phyloP scores from a whole-genome alignment of 2,888 invertebrate genomes.

The Folsomia candida region DNA sequence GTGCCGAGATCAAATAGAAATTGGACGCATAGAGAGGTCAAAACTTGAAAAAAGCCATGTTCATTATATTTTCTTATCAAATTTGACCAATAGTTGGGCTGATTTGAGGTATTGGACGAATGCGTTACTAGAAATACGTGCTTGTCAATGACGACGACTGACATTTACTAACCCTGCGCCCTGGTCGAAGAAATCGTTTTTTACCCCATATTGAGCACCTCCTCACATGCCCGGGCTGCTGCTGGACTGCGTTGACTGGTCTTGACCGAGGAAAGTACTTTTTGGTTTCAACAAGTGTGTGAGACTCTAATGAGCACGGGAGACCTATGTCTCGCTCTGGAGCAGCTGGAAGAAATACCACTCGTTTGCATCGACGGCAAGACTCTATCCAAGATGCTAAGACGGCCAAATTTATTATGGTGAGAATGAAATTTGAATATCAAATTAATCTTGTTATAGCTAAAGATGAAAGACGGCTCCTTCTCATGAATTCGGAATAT shows the following conservation, averaged over 20 bases:
- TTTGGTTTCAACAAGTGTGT: conserved; percentile 29
- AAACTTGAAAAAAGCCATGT: neutral
- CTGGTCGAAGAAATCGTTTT: too few species aligned
- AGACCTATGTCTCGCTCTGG: conserved; percentile 39
- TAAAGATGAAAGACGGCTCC: neutral
- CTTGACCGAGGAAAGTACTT: neutral
- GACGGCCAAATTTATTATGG: conserved; percentile 49
- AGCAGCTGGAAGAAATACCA: conserved; percentile 38
- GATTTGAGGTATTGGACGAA: neutral
- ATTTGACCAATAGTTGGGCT: neutral
- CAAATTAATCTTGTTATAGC: conserved; percentile 13
- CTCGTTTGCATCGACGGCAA: conserved; percentile 47
- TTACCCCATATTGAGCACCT: too few species aligned
- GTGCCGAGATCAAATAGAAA: neutral
- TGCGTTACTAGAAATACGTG: too few species aligned
- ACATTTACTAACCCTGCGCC: too few species aligned
- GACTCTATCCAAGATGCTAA: conserved; percentile 50
- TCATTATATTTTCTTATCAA: neutral
- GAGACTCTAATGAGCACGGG: conserved; percentile 33
- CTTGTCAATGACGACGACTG: too few species aligned
- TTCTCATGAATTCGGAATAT: neutral
- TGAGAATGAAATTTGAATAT: conserved; percentile 32
- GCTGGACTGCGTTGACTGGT: too few species aligned
- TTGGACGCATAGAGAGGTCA: neutral
- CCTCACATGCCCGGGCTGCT: too few species aligned